These are phyloP conservation scores for Pogonognathellus flavescens DNA, from an alignment of 1,140 invertebrate species.

Conservation along the genomic window DNA sequence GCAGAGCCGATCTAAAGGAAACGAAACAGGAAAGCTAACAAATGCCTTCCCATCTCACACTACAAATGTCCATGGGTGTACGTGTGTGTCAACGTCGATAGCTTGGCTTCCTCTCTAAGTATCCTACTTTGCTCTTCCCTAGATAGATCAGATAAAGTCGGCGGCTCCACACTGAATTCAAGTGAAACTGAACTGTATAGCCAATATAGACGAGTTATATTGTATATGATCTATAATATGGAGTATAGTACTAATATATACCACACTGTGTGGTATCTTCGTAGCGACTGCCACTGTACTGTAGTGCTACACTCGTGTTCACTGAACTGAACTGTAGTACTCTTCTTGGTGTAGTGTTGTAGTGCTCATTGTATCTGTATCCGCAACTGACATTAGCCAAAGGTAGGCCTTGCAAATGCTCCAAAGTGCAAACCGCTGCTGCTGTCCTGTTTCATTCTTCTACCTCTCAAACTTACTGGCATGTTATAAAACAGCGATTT, in stretches of 20 bases:
- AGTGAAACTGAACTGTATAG: too few relatives aligned
- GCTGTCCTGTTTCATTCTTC: constrained; percentile 46
- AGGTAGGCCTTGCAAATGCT: constrained; percentile 44
- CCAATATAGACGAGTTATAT: too few relatives aligned
- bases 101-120: constrained; percentile 40
- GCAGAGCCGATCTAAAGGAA: constrained; percentile 30
- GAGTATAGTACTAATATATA: too few relatives aligned
- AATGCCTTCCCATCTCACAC: constrained; percentile 39
- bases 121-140: constrained; percentile 34
- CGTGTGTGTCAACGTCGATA: constrained; percentile 49
- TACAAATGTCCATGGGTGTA: constrained; percentile 42
- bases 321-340: constrained; percentile 34
- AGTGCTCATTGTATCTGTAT: constrained; percentile 20
- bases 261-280: too few relatives aligned
- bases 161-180: too few relatives aligned
- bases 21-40: constrained; percentile 48
- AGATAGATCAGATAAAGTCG: constrained; percentile 44
- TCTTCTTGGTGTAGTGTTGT: constrained; percentile 3
- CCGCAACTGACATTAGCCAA: constrained; percentile 43
- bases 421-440: constrained; percentile 47
- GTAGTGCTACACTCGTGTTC: too few relatives aligned
- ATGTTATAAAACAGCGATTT: constrained; percentile 50
- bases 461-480: constrained; percentile 43
- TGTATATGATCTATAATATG: too few relatives aligned
- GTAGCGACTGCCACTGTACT: too few relatives aligned